phyloP scores from a whole-genome alignment of 2,888 invertebrate species.

The Priapulus caudatus region DNA sequence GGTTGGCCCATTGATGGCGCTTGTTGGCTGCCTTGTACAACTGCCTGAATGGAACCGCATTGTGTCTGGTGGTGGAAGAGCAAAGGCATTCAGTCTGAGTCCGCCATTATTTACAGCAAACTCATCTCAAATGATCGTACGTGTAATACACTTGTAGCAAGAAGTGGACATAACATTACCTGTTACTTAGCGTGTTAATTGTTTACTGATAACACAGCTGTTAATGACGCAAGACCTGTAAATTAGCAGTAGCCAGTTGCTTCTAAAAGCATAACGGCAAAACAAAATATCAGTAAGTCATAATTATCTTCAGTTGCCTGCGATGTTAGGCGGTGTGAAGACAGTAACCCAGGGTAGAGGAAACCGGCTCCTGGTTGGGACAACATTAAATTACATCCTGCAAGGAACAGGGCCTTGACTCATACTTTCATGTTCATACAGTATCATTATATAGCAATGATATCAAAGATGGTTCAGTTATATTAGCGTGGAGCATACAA shows the following conservation, averaged over 20 bases:
- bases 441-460: conserved; percentile 23
- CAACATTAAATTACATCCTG: conserved; percentile 52
- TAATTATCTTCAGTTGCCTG: conserved; percentile 60
- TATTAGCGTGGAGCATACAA: too few relatives aligned
- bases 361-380: conserved; percentile 66
- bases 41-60: conserved; percentile 75
- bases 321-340: conserved; percentile 70
- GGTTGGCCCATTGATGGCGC: too few relatives aligned
- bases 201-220: too few relatives aligned
- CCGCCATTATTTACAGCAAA: conserved; percentile 25
- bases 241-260: too few relatives aligned
- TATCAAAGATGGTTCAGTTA: conserved; percentile 2
- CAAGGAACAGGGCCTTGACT: conserved; percentile 39
- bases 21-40: too few relatives aligned
- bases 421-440: too few relatives aligned
- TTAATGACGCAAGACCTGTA: too few relatives aligned
- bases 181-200: too few relatives aligned
- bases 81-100: conserved; percentile 60
- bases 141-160: too few relatives aligned
- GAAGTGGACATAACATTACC: too few relatives aligned
- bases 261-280: too few relatives aligned
- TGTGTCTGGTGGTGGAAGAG: conserved; percentile 68
- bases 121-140: neutral
- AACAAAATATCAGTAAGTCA: too few relatives aligned
- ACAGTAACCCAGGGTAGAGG: conserved; percentile 72